Conservation (phyloP, 2,797 vertebrate genomes). For the Eremophila alpestris region DNA sequence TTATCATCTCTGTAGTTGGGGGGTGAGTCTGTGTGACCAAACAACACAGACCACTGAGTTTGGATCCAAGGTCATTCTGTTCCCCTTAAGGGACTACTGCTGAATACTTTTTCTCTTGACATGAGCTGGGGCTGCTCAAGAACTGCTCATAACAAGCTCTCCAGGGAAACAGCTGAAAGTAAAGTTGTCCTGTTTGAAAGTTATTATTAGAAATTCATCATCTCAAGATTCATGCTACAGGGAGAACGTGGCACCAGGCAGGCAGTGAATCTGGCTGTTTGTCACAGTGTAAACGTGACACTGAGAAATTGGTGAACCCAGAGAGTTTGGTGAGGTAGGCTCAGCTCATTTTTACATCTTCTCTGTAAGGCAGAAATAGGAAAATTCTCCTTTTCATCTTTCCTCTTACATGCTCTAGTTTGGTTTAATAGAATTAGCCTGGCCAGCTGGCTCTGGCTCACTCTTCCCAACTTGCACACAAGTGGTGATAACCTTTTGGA, state of each 20-base stretch:
- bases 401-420: neutral
- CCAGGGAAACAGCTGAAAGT: neutral
- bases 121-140: neutral
- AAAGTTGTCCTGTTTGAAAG: neutral
- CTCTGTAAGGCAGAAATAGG: neutral
- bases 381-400: neutral
- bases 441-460: neutral
- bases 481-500: constrained; percentile 82
- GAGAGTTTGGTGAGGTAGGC: neutral
- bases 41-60: neutral
- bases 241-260: neutral
- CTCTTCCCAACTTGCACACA: neutral
- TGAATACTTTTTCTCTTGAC: neutral
- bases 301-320: neutral
- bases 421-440: neutral
- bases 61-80: neutral
- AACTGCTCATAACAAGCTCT: neutral
- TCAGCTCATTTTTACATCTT: neutral
- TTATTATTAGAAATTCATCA: neutral
- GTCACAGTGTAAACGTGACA: neutral
- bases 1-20: neutral
- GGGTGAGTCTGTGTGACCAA: neutral
- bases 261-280: neutral
- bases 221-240: neutral
- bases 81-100: neutral